Conservation (phyloP, 2,888 invertebrate species). For the Himalopsyche anomala region DNA sequence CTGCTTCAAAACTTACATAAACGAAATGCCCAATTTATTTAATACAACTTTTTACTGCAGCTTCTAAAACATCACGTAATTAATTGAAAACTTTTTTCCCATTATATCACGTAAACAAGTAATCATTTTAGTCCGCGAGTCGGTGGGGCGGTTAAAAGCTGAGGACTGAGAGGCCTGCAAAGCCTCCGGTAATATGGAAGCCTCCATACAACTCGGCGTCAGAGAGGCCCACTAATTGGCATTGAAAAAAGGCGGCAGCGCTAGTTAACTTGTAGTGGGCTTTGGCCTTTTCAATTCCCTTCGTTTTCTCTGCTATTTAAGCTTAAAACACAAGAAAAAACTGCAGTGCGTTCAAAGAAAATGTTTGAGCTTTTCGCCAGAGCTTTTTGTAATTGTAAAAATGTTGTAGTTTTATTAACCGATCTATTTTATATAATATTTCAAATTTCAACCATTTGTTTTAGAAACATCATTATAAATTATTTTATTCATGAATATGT, state of each 20-base stretch:
- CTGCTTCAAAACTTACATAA: conserved; percentile 5
- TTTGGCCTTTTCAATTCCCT: conserved; percentile 56
- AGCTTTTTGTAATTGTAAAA: not conserved
- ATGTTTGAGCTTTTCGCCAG: conserved; percentile 29
- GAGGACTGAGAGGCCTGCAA: conserved; percentile 46
- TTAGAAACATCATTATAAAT: no score
- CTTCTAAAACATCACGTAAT: conserved; percentile 57
- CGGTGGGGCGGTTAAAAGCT: conserved; percentile 50
- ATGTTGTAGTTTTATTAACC: not conserved
- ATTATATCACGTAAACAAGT: conserved; percentile 50
- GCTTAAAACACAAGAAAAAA: conserved; percentile 45
- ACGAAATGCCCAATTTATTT: conserved; percentile 1
- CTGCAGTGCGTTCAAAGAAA: conserved; percentile 37
- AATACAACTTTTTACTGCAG: conserved; percentile 45
- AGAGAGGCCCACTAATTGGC: conserved; percentile 78
- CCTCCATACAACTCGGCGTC: conserved; percentile 63
- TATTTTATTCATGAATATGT: no score
- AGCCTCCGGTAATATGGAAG: conserved; percentile 26
- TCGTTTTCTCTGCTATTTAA: conserved; percentile 37
- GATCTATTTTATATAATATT: no score
- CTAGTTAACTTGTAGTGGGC: conserved; percentile 63
- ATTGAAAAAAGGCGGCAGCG: conserved; percentile 77
- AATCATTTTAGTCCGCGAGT: conserved; percentile 56
- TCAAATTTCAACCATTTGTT: no score
- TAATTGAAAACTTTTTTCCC: conserved; percentile 60